Conservation (phyloP, 2,888 invertebrate species). For the Melanophora roralis region DNA sequence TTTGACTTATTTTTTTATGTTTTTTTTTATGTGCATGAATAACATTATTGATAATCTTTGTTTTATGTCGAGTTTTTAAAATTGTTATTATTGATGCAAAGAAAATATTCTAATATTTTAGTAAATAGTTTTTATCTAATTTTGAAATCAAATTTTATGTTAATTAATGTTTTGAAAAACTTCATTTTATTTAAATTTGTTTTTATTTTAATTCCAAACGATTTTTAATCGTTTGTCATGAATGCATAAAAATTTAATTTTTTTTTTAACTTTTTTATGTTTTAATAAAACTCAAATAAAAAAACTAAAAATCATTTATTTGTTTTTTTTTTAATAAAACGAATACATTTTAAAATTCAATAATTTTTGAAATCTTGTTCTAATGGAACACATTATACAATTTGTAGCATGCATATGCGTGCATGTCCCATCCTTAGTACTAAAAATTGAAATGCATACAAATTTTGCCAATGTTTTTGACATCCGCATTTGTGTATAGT, state of each 20-base stretch:
- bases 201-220: not conserved
- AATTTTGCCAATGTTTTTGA: constrained; percentile 40
- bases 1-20: constrained; percentile 2
- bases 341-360: too few relatives aligned
- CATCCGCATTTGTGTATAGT: constrained; percentile 23
- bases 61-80: constrained; percentile 19
- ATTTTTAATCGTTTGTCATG: not conserved
- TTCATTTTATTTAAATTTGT: constrained; percentile 13
- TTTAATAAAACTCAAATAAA: too few relatives aligned
- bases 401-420: too few relatives aligned
- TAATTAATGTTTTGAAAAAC: constrained; percentile 13
- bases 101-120: not conserved
- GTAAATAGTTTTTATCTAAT: not conserved
- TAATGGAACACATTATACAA: too few relatives aligned
- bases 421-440: not conserved
- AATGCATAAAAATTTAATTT: not conserved
- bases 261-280: too few relatives aligned
- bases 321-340: not conserved
- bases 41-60: constrained; percentile 23
- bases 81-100: constrained; percentile 28
- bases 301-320: not conserved
- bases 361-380: too few relatives aligned
- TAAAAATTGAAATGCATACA: not conserved
- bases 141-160: constrained; percentile 34
- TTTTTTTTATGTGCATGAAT: constrained; percentile 29